phyloP scores from a whole-genome alignment of 2,888 invertebrate species.

The Pyralis farinalis region DNA sequence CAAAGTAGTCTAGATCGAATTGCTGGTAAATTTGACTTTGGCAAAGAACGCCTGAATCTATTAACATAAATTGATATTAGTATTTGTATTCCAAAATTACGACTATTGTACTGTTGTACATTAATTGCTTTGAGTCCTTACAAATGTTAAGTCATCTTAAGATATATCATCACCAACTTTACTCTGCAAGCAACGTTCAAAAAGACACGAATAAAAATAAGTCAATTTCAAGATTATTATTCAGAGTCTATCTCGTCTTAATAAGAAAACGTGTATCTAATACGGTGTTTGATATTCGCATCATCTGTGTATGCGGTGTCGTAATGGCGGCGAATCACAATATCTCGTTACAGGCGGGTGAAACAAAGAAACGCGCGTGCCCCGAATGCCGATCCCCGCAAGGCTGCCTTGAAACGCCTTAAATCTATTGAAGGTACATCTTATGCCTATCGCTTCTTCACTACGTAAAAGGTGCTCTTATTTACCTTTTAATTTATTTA shows the following conservation, averaged over 20 bases:
- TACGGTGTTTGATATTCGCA: slow-evolving; percentile 73
- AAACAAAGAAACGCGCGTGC: slow-evolving; percentile 74
- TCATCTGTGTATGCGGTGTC: slow-evolving; percentile 67
- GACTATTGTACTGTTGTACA: too few species aligned
- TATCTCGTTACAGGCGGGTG: slow-evolving; percentile 74
- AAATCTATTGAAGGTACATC: slow-evolving; percentile 23
- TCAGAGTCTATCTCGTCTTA: slow-evolving; percentile 60
- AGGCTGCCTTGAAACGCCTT: slow-evolving; percentile 14
- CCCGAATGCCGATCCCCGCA: slow-evolving; percentile 41
- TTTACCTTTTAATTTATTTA: slow-evolving; percentile 2
- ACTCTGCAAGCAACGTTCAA: too few species aligned
- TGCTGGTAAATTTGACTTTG: too few species aligned
- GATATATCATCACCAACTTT: too few species aligned
- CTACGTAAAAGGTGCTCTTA: slow-evolving; percentile 1
- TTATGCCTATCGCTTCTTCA: slow-evolving; percentile 3
- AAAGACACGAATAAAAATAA: slow-evolving; percentile 18
- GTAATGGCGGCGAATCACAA: slow-evolving; percentile 75
- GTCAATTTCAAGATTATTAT: slow-evolving; percentile 59
- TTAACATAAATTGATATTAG: too few species aligned
- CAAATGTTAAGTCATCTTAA: too few species aligned
- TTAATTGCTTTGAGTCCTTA: too few species aligned
- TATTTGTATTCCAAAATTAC: too few species aligned
- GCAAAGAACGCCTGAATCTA: too few species aligned
- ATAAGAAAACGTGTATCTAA: slow-evolving; percentile 77
- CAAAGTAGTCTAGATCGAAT: too few species aligned